Base-by-base conservation (phyloP, 1,140 invertebrate genomes). In the Drosophila obscura region DNA sequence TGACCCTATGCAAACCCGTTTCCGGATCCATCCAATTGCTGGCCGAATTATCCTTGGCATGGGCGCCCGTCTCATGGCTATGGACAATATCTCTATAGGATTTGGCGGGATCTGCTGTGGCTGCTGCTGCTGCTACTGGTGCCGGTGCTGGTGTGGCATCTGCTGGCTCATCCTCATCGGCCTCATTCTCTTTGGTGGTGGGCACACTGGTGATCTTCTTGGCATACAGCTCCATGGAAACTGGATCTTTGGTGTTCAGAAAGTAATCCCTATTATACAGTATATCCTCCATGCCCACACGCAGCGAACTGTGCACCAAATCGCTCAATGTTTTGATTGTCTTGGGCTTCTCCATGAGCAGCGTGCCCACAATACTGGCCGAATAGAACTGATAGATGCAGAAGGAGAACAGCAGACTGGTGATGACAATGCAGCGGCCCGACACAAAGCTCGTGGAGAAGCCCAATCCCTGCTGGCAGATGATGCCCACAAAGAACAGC, bases 321-420 rank as follows among this genome's bases (percentile, higher is more conserved):
- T 96, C 94, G 8, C 92, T 84, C 0, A 96, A 31, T 0, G 93
- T 94, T 41, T 92, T 94, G 5, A 96, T 95, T 6, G 93, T 94
- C 57, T 93, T 94, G 0, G 94, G 94, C 28, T 94, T 93, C 53
- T 94, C 93, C 64, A 94, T 93, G 19, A 96, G 90, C n/a, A 96
- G 88, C 1, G 94, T 94, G 6, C 95, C 95, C 1, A 96, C 95
- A 61, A 96, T 94, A 65, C 93, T 95, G 0, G 95, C 95, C 19
- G 95, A 95, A 84, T 96, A 96, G 76, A 95, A 96, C 81, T 96
- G 95, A 90, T 94, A 95, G 9, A 95, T 82, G 16, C 94, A 92
- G 53, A 95, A 84, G 0, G 94, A 93, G 91, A 95, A 95, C 0
- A 95, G 50, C 57, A 95, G 94, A 7, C 94, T 93, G 0, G 93